Base-by-base conservation (phyloP, 2,797 vertebrate species). In the Luscinia luscinia region DNA sequence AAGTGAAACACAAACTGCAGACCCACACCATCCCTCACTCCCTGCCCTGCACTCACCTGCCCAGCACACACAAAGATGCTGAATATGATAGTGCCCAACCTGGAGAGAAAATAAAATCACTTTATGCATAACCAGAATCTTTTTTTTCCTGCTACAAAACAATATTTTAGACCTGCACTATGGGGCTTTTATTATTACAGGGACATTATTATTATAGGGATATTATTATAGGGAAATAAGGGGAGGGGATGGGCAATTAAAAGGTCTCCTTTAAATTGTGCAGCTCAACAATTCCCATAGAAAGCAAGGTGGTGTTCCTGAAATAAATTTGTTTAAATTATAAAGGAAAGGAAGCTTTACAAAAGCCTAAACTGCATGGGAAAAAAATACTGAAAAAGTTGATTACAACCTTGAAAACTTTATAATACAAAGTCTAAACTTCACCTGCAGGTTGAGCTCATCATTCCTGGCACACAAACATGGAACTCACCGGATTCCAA, bases 11-110 rank as follows among this genome's bases (percentile, higher is more conserved):
- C 4, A 11, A 11, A n/a, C 11, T 43, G 43, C 54, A 70, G 74
- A 5, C 54, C 54, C 41, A 59, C 16, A 34, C 2, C 59, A 34
- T 6, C 20, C 43, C 8, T 21, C 43, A 43, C 41, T 24, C 26
- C 59, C 34, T 32, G 27, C 9, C 34, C 40, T 41, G 59, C 77
- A 95, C 98, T 95, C 94, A 99, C 99, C 98, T 99, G 99, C 69
- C 99, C 99, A 9, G 96, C 34, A 94, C 98, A 99, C 90, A 99
- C 99, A 76, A 99, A 99, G 26, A 98, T 84, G 51, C 98, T 98
- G 88, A 99, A 99, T 94, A 99, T 98, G 57, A 99, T 73, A 9
- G 99, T 99, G 87, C 99, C 99, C 96, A 99, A 94, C 94, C 99
- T 99, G 84, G 12, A 92, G 95, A 82, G 38, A 54, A 95, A 84